phyloP scores from a whole-genome alignment of 2,888 invertebrate genomes.

The Melanophora roralis region DNA sequence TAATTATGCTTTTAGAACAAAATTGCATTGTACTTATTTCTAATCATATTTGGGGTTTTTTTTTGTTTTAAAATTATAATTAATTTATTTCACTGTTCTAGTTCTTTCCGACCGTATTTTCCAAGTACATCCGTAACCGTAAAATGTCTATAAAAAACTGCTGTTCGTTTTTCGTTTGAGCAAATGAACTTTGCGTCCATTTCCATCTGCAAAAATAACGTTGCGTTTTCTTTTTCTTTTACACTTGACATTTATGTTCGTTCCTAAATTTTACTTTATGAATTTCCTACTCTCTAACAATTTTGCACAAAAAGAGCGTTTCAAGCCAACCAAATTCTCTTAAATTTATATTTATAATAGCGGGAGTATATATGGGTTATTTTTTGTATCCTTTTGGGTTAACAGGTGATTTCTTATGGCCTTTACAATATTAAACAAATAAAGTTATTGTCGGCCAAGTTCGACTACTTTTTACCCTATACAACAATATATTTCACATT shows the following conservation, averaged over 20 bases:
- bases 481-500: too few relatives aligned
- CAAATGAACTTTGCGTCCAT: conserved; percentile 28
- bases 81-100: conserved; percentile 33
- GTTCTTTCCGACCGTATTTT: conserved; percentile 45
- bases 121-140: conserved; percentile 70
- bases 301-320: conserved; percentile 26
- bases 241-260: conserved; percentile 56
- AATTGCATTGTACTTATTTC: conserved; percentile 13
- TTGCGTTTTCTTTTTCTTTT: conserved; percentile 3
- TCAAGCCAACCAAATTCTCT: conserved; percentile 33
- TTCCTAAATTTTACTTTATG: conserved; percentile 32
- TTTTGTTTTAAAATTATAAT: conserved; percentile 12
- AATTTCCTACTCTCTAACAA: not conserved
- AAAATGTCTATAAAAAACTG: conserved; percentile 73
- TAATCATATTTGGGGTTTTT: conserved; percentile 1
- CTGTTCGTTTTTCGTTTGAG: conserved; percentile 31
- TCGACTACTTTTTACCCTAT: too few relatives aligned
- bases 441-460: too few relatives aligned
- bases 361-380: not conserved
- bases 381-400: conserved; percentile 51
- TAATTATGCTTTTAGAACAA: too few relatives aligned
- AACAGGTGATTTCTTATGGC: conserved; percentile 54
- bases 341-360: not conserved
- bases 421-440: conserved; percentile 2
- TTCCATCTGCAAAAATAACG: conserved; percentile 41